These are phyloP conservation scores for Stylophora pistillata DNA, from an alignment of 64 coral and sea anemone species.

Conservation along the genomic window DNA sequence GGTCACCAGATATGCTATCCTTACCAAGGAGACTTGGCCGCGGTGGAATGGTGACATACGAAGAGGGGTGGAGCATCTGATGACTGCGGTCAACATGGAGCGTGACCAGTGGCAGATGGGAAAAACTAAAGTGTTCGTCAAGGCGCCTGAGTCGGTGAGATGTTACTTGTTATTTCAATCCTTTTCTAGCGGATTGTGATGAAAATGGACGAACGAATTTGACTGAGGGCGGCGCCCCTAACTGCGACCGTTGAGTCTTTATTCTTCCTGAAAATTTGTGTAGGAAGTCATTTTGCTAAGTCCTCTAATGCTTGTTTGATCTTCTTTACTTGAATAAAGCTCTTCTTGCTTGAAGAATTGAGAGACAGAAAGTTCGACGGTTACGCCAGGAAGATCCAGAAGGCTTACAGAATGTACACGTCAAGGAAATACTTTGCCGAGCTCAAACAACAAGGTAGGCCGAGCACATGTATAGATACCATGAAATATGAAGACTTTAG, in stretches of 20 bases:
- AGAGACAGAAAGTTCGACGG: constrained; percentile 95
- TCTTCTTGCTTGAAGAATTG: constrained; percentile 97
- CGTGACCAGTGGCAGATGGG: constrained; percentile 97
- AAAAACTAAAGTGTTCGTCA: constrained; percentile 92
- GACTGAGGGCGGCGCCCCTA: too few species aligned
- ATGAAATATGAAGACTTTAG: too few species aligned
- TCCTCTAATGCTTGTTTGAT: not conserved
- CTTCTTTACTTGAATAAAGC: constrained; percentile 33
- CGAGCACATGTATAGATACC: too few species aligned
- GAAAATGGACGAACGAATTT: too few species aligned
- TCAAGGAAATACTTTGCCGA: constrained; percentile 93
- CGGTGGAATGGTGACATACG: constrained; percentile 84
- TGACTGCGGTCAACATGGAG: constrained; percentile 97
- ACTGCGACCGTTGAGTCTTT: too few species aligned
- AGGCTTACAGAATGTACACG: constrained; percentile 93
- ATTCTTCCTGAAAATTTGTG: not conserved
- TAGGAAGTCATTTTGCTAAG: too few species aligned
- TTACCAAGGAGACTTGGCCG: constrained; percentile 95
- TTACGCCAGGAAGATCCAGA: constrained; percentile 92
- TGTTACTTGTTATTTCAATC: too few species aligned
- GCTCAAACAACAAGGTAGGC: constrained; percentile 94
- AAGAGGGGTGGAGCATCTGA: constrained; percentile 83
- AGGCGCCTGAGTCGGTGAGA: constrained; percentile 97
- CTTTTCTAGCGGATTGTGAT: not conserved
- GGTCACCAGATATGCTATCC: constrained; percentile 74